Evolutionary conservation across 2,113 vertebrate genomes (phyloP).

Genomic region (Lasiurus cinereus): DNA sequence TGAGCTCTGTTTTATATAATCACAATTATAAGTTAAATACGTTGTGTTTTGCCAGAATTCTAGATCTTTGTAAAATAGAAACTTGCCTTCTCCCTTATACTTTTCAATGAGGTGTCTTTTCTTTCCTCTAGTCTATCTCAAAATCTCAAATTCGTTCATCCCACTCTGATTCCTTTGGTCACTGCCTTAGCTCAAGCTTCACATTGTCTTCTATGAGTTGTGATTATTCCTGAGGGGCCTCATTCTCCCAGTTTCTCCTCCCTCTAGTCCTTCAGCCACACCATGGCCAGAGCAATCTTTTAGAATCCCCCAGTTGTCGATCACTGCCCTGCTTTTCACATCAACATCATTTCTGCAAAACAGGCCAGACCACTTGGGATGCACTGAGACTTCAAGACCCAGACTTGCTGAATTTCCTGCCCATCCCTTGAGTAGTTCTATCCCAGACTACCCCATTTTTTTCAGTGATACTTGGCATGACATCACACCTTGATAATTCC

Average conservation of each 20-base stretch:
- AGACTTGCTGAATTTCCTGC: background rate
- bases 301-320: background rate
- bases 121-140: background rate
- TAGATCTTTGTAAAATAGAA: slow-evolving; percentile 1
- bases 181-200: background rate
- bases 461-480: background rate
- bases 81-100: background rate
- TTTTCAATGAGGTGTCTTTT: background rate
- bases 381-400: background rate
- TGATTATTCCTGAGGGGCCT: background rate
- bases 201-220: background rate
- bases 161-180: background rate
- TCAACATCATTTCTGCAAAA: too few species aligned
- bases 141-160: background rate
- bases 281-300: background rate
- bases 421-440: background rate
- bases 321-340: background rate
- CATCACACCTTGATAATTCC: background rate
- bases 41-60: slow-evolving; percentile 32
- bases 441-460: background rate
- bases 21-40: slow-evolving; percentile 25
- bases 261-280: background rate
- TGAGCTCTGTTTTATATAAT: slow-evolving; percentile 25
- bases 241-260: background rate
- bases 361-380: too few species aligned